Conservation (phyloP, 2,888 invertebrate species). For the Tiliacea citrago region DNA sequence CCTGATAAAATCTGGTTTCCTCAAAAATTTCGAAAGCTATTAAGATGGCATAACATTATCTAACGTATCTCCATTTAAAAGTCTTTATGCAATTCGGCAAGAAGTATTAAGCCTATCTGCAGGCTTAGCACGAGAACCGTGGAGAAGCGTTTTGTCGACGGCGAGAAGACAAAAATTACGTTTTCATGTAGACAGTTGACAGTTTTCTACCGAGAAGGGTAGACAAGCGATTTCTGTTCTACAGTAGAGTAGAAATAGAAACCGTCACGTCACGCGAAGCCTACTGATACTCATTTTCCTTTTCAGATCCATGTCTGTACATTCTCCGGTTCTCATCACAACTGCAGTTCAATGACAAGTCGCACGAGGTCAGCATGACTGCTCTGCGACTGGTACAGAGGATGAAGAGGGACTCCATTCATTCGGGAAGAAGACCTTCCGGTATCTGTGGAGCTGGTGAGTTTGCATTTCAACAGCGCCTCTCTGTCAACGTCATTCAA, state of each 20-base stretch:
- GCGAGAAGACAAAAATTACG: too few species aligned
- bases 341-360: conserved; percentile 97
- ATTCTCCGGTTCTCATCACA: conserved; percentile 98
- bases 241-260: too few species aligned
- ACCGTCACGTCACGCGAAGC: too few species aligned
- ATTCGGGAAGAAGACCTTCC: conserved; percentile 98
- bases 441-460: conserved; percentile 99
- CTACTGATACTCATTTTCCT: conserved; percentile 10
- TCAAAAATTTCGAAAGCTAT: background rate
- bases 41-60: background rate
- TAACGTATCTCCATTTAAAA: too few species aligned
- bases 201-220: too few species aligned
- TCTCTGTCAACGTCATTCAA: background rate
- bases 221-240: too few species aligned
- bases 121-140: too few species aligned
- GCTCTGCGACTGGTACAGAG: conserved; percentile 98
- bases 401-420: conserved; percentile 99
- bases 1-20: conserved; percentile 2
- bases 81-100: background rate
- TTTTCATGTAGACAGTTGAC: too few species aligned
- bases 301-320: conserved; percentile 98
- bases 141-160: too few species aligned
- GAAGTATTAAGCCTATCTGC: background rate
- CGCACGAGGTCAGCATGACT: conserved; percentile 98
- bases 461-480: background rate